These are phyloP conservation scores for Drosophila lini DNA, from an alignment of 1,140 invertebrate species.

Conservation along the genomic window DNA sequence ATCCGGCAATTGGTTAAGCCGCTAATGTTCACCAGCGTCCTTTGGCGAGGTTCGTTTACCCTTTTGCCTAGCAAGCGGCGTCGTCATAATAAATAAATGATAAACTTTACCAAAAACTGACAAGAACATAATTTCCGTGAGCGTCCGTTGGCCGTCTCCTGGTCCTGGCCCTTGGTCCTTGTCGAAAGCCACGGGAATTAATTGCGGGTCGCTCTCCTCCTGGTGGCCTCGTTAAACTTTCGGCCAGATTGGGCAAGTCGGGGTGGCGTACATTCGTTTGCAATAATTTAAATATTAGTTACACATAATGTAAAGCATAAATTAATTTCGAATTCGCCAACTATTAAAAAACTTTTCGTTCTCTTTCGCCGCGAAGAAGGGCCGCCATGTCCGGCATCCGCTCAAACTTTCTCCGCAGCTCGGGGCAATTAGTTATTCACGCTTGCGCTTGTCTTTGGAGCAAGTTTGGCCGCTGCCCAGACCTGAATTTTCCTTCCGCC, in stretches of 20 bases:
- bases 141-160: slow-evolving; percentile 1
- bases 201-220: slow-evolving; percentile 53
- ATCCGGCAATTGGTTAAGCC: slow-evolving; percentile 60
- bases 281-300: slow-evolving; percentile 82
- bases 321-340: slow-evolving; percentile 81
- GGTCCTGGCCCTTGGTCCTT: slow-evolving; percentile 17
- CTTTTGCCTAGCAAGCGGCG: slow-evolving; percentile 40
- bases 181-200: slow-evolving; percentile 64
- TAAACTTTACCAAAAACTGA: slow-evolving; percentile 61
- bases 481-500: slow-evolving; percentile 9
- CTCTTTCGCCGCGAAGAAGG: slow-evolving; percentile 17
- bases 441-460: slow-evolving; percentile 69
- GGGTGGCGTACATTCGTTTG: slow-evolving; percentile 47
- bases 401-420: slow-evolving; percentile 57
- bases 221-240: slow-evolving; percentile 63
- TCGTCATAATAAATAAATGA: slow-evolving; percentile 66
- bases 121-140: slow-evolving; percentile 69
- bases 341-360: slow-evolving; percentile 73
- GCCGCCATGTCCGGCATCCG: slow-evolving; percentile 48
- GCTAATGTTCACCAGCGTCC: slow-evolving; percentile 48
- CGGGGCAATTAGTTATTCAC: slow-evolving; percentile 83
- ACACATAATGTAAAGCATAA: slow-evolving; percentile 82
- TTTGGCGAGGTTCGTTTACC: slow-evolving; percentile 2
- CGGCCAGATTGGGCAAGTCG: slow-evolving; percentile 11
- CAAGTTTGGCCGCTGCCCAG: slow-evolving; percentile 43